Percentiles rank a stretch among this genome's conserved stretches.
Evolutionary conservation across 2,797 vertebrate species (phyloP).

Genomic region (Podarcis siculus): DNA sequence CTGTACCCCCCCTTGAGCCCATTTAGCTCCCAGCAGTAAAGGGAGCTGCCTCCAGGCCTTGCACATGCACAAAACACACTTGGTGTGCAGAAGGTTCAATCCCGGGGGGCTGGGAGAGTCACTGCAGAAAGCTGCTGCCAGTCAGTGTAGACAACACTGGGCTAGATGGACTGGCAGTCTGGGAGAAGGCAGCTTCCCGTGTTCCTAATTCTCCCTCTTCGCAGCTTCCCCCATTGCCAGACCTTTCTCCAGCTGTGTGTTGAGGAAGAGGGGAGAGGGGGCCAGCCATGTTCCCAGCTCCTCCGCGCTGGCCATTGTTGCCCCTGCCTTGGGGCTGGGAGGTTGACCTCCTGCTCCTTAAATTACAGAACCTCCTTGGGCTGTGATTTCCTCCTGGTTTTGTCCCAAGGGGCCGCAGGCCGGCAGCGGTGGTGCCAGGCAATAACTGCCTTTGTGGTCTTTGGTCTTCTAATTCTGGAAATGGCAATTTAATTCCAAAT

Average conservation of each 20-base stretch:
- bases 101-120: neutral
- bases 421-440: neutral
- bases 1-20: too few relatives aligned
- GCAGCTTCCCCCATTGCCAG: fast-evolving
- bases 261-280: neutral
- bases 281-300: neutral
- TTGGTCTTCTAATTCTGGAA: neutral
- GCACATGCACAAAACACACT: too few relatives aligned
- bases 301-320: neutral
- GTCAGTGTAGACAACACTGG: neutral
- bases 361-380: neutral
- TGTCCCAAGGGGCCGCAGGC: too few relatives aligned
- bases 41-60: too few relatives aligned
- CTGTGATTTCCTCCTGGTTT: neutral
- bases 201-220: neutral
- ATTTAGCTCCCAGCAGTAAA: too few relatives aligned
- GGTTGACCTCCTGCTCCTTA: neutral
- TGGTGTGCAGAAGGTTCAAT: neutral
- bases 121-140: neutral
- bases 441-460: too few relatives aligned
- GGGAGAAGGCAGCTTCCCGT: neutral
- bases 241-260: too few relatives aligned
- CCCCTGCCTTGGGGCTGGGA: neutral
- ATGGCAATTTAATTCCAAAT: neutral
- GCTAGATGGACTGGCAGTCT: too few relatives aligned